These are phyloP conservation scores for Dysidea cf. avara DNA, from an alignment of 37 sponge, comb jelly and placozoan species.

Conservation along the genomic window DNA sequence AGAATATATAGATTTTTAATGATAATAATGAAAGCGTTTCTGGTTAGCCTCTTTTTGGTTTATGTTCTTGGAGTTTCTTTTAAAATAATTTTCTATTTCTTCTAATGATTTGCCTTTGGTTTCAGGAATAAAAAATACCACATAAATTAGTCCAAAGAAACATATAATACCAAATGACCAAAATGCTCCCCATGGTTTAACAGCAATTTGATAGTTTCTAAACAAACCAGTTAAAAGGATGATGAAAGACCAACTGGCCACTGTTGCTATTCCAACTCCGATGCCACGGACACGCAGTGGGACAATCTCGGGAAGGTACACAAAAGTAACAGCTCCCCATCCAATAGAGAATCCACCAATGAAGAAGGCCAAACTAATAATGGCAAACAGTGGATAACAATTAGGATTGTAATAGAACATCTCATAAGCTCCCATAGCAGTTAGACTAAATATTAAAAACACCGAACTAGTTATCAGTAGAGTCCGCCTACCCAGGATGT, in stretches of 20 bases:
- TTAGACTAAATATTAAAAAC: conserved; percentile 18
- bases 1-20: too few species aligned
- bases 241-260: conserved; percentile 67
- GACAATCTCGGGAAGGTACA: conserved; percentile 77
- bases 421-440: conserved; percentile 24
- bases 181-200: conserved; percentile 40
- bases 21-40: too few species aligned
- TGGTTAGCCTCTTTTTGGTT: too few species aligned
- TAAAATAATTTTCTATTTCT: conserved; percentile 76
- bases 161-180: conserved; percentile 59
- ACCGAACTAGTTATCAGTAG: conserved; percentile 36
- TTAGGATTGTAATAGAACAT: too few species aligned
- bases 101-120: conserved; percentile 81
- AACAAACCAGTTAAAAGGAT: conserved; percentile 56
- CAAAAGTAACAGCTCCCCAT: conserved; percentile 84
- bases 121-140: conserved; percentile 81
- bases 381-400: too few species aligned
- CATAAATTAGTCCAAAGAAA: conserved; percentile 50
- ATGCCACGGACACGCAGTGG: conserved; percentile 64
- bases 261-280: conserved; percentile 54
- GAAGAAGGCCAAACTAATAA: conserved; percentile 51
- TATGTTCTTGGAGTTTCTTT: too few species aligned
- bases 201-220: neutral
- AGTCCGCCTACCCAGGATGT: conserved; percentile 48
- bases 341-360: conserved; percentile 75